phyloP scores from a whole-genome alignment of 2,888 invertebrate genomes.

The Acrobasis suavella region DNA sequence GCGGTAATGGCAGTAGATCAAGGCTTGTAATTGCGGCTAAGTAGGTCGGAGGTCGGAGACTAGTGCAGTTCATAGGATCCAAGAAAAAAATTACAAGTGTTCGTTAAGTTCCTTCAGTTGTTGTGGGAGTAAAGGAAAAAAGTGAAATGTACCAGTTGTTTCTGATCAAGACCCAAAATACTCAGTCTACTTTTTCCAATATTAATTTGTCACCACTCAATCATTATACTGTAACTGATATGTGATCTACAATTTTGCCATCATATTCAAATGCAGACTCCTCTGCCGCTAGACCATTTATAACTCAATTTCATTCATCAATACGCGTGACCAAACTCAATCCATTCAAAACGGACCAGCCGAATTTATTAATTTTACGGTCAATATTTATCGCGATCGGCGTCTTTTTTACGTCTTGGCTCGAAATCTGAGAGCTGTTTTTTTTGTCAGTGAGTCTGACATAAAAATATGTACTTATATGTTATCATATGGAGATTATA shows the following conservation, averaged over 20 bases:
- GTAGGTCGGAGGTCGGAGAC: constrained; percentile 18
- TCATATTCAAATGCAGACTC: neutral
- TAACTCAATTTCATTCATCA: constrained; percentile 18
- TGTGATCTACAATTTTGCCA: neutral
- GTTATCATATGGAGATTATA: too few species aligned
- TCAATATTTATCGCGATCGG: constrained; percentile 24
- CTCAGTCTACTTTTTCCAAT: too few species aligned
- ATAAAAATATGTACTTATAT: too few species aligned
- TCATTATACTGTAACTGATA: neutral
- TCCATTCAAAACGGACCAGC: constrained; percentile 21
- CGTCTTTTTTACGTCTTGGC: neutral
- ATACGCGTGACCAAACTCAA: constrained; percentile 21
- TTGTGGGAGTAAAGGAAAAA: too few species aligned
- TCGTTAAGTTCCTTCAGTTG: too few species aligned
- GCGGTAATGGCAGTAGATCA: constrained; percentile 26
- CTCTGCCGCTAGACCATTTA: constrained; percentile 2
- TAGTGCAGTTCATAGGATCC: neutral
- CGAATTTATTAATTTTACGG: constrained; percentile 23
- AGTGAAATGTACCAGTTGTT: too few species aligned
- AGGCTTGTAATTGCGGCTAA: constrained; percentile 22
- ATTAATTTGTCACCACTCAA: too few species aligned
- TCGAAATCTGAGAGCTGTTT: neutral
- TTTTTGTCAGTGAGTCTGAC: too few species aligned
- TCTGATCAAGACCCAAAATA: too few species aligned
- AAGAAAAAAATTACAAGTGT: neutral